These are phyloP conservation scores for Leptopilina myrica DNA, from an alignment of 2,888 invertebrate species.

Conservation along the genomic window DNA sequence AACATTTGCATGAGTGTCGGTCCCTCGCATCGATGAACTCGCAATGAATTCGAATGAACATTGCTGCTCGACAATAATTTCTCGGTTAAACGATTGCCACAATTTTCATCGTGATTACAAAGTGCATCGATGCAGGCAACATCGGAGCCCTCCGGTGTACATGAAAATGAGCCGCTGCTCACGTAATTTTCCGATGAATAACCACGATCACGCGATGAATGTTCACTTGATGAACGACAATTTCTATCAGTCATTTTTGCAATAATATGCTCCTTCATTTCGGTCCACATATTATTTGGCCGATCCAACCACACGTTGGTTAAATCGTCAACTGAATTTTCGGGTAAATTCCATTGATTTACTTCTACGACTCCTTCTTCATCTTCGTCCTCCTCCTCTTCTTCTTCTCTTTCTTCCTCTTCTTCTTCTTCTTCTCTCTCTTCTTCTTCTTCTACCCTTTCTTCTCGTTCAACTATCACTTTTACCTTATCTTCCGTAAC, in stretches of 20 bases:
- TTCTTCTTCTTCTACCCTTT: too few species aligned
- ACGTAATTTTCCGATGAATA: conserved; percentile 92
- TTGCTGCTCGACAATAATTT: conserved; percentile 36
- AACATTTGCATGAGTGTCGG: conserved; percentile 87
- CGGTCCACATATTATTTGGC: conserved; percentile 67
- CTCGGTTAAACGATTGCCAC: conserved; percentile 33
- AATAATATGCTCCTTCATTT: conserved; percentile 75
- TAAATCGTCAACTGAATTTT: conserved; percentile 61
- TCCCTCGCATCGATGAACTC: conserved; percentile 77
- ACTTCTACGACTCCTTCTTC: too few species aligned
- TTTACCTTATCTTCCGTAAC: too few species aligned
- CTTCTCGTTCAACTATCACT: too few species aligned
- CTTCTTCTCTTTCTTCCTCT: too few species aligned
- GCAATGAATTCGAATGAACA: conserved; percentile 68
- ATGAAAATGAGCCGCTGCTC: conserved; percentile 87
- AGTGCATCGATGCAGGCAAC: conserved; percentile 93
- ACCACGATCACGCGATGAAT: conserved; percentile 88
- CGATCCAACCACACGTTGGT: conserved; percentile 69
- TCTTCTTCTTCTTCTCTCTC: too few species aligned
- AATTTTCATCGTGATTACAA: conserved; percentile 85
- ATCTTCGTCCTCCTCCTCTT: too few species aligned
- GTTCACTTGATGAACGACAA: conserved; percentile 82
- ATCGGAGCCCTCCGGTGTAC: conserved; percentile 93
- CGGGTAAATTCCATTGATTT: conserved; percentile 6
- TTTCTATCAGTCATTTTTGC: conserved; percentile 78